Base-by-base conservation (phyloP, 1,140 invertebrate genomes). In the Microvelia longipes region DNA sequence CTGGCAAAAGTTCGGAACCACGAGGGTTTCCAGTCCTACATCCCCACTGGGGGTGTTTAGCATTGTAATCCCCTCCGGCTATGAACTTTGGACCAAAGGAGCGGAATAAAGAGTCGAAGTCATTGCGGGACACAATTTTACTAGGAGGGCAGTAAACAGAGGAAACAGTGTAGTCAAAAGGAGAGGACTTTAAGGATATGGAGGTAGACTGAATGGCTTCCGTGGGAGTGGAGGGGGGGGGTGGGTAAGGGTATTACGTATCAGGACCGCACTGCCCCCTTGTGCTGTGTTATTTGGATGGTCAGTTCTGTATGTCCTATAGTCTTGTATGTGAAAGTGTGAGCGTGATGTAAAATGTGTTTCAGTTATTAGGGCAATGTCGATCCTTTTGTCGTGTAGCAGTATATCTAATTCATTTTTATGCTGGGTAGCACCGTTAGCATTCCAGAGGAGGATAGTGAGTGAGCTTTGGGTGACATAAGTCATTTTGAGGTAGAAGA, bases 41-140 rank as follows among this genome's bases (percentile, higher is more conserved):
- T 0, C 78, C 79, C 80, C 78, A 81, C 29, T 73, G 68, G 13
- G 70, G 72, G 63, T 80, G 76, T 74, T 81, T 81, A 15, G 77
- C 77, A 71, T 81, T 82, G 61, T 75, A 81, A 67, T 81, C 78
- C 0, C 79, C 79, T 19, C 76, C 78, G 1, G 73, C 75, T 28
- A 80, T 73, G 70, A 79, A 80, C 67, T 73, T 71, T 11, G 69
- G 63, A 5, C 79, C 78, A 24, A 81, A 69, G 11, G 69, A 50
- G 27, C 24, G n/a, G 68, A 81, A 76, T 76, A 27, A 28, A n/a
- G n/a, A n/a, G n/a, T n/a, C n/a, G n/a, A n/a, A n/a, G n/a, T n/a
- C n/a, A n/a, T n/a, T n/a, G n/a, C 70, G 35, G 62, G 74, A 77
- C 25, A 77, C 50, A n/a, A 66, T 70, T 71, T 73, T 69, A 66